These are phyloP conservation scores for Eudemis profundana DNA, from an alignment of 2,888 invertebrate genomes.

Conservation along the genomic window DNA sequence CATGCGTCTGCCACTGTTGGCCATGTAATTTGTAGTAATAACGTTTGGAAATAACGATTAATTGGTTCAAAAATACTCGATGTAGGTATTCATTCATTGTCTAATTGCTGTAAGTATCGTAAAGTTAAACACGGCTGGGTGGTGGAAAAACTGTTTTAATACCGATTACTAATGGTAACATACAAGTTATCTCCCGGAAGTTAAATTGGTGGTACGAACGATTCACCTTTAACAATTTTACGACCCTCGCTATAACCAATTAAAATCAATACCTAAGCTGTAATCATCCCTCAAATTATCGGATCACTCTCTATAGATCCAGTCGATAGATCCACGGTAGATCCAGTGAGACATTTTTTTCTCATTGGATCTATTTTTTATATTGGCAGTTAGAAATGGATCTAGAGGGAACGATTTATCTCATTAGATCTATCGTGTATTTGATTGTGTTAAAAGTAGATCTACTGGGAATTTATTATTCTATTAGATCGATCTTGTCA, in stretches of 20 bases:
- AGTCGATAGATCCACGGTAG: too few species aligned
- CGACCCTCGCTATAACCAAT: slow-evolving; percentile 67
- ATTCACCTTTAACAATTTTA: slow-evolving; percentile 56
- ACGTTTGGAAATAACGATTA: slow-evolving; percentile 62
- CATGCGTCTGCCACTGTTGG: slow-evolving; percentile 55
- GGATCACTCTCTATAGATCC: too few species aligned
- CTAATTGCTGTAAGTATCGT: background rate
- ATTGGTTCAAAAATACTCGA: slow-evolving; percentile 47
- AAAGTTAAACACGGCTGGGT: background rate
- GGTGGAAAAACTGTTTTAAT: background rate
- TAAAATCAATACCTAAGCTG: slow-evolving; percentile 70
- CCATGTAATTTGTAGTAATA: slow-evolving; percentile 66
- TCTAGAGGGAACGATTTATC: too few species aligned
- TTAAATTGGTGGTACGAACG: slow-evolving; percentile 28
- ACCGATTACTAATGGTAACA: slow-evolving; percentile 7
- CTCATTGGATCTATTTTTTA: too few species aligned
- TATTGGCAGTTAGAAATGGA: too few species aligned
- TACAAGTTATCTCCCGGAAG: slow-evolving; percentile 30
- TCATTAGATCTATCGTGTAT: too few species aligned
- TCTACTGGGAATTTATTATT: too few species aligned
- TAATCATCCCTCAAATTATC: slow-evolving; percentile 55
- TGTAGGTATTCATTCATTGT: background rate
- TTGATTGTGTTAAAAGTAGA: too few species aligned
- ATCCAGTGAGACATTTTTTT: too few species aligned
- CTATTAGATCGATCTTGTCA: too few species aligned